Percentiles rank a stretch among this genome's conserved stretches.
Evolutionary conservation across 2,113 vertebrate species (phyloP).

Genomic region (Camelus dromedarius): DNA sequence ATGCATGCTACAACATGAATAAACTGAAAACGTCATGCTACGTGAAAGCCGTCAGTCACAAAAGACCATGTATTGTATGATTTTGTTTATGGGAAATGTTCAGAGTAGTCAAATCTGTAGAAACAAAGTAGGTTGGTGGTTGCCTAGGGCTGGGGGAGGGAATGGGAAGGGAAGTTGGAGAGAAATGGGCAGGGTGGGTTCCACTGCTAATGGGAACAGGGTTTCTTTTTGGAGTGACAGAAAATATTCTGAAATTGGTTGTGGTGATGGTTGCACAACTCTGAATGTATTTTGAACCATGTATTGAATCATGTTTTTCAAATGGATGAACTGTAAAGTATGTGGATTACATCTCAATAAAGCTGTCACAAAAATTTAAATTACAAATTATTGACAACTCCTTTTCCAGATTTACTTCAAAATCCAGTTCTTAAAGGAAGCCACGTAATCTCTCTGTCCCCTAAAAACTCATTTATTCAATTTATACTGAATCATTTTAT

Average conservation of each 20-base stretch:
- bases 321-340: not conserved
- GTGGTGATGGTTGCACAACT: not conserved
- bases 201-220: not conserved
- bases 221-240: not conserved
- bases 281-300: not conserved
- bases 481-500: constrained; percentile 33
- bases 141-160: not conserved
- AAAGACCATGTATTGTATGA: not conserved
- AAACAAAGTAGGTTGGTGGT: not conserved
- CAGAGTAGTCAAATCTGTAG: not conserved
- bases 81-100: not conserved
- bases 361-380: not conserved
- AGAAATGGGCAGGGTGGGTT: not conserved
- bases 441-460: not conserved
- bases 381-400: not conserved
- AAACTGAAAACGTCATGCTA: not conserved
- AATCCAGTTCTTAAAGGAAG: not conserved
- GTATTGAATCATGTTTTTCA: not conserved
- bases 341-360: not conserved
- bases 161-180: not conserved
- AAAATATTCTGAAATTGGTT: constrained; percentile 3
- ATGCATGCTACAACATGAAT: not conserved
- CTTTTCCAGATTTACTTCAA: constrained; percentile 10
- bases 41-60: not conserved
- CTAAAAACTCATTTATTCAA: not conserved